These are phyloP conservation scores for Pseudois nayaur DNA, from an alignment of 2,113 vertebrate genomes.

Conservation along the genomic window DNA sequence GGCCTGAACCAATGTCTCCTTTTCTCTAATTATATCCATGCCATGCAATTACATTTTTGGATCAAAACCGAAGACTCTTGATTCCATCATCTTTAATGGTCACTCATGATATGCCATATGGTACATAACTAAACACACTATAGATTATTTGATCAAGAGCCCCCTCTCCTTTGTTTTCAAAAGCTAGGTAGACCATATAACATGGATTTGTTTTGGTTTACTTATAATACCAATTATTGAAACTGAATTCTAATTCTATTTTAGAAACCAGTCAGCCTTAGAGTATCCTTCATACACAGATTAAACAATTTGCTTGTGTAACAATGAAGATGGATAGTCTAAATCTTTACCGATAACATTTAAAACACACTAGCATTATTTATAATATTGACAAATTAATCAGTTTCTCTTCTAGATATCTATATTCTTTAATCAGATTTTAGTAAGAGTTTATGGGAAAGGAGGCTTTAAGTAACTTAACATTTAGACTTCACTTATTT, in stretches of 20 bases:
- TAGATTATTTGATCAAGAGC: not conserved
- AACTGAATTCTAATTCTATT: conserved; percentile 24
- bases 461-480: conserved; percentile 3
- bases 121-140: not conserved
- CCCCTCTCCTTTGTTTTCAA: not conserved
- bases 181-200: not conserved
- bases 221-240: not conserved
- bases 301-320: conserved; percentile 16
- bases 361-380: conserved; percentile 26
- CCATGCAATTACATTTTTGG: not conserved
- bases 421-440: conserved; percentile 31
- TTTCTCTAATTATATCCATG: not conserved
- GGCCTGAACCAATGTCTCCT: not conserved
- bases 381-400: not conserved
- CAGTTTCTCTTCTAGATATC: not conserved
- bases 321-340: not conserved
- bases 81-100: not conserved
- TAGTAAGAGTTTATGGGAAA: conserved; percentile 3
- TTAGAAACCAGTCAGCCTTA: conserved; percentile 1
- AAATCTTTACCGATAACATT: conserved; percentile 28
- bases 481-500: not conserved
- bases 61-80: not conserved
- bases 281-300: not conserved
- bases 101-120: not conserved
- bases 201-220: conserved; percentile 27